Evolutionary conservation across 2,113 vertebrate genomes (phyloP).

Genomic region (Gila orcuttii): DNA sequence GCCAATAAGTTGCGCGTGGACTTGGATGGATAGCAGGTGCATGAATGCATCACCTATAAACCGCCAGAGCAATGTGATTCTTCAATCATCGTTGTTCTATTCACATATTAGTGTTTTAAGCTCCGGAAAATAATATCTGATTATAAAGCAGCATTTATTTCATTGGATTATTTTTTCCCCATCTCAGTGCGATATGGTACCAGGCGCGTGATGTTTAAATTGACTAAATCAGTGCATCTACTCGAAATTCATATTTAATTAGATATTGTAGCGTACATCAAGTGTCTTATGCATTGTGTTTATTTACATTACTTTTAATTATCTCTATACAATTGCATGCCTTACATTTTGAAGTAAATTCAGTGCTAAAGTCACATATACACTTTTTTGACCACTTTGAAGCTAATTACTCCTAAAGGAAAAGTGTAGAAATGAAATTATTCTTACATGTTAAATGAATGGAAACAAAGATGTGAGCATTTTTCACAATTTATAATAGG

Average conservation of each 20-base stretch:
- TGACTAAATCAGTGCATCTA: background rate
- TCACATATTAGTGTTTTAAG: background rate
- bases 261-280: background rate
- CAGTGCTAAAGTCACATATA: background rate
- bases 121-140: background rate
- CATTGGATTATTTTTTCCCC: background rate
- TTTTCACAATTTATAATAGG: background rate
- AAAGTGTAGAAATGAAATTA: background rate
- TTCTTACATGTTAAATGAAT: background rate
- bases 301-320: background rate
- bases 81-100: background rate
- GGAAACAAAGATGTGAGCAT: background rate
- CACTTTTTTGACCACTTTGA: background rate
- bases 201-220: background rate
- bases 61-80: background rate
- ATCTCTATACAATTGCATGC: background rate
- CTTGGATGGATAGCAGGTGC: conserved; percentile 32
- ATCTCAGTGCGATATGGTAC: background rate
- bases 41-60: background rate
- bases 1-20: conserved; percentile 31
- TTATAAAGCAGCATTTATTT: background rate
- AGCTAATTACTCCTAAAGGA: background rate
- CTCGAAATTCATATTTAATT: background rate
- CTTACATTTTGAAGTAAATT: background rate
- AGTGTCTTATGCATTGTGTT: background rate